Conservation (phyloP, 1,140 invertebrate species). For the Melitaea cinxia region DNA sequence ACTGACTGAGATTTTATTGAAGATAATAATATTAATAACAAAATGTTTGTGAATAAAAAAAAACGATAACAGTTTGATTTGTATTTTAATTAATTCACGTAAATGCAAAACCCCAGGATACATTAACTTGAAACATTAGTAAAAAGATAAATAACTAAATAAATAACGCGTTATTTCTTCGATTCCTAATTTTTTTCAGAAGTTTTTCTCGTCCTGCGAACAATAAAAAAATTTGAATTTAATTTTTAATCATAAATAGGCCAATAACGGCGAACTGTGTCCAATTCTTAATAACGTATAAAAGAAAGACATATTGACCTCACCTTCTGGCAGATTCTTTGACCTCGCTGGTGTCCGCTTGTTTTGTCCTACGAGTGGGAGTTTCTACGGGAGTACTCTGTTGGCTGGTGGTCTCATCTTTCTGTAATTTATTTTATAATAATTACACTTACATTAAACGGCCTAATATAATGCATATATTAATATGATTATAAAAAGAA, state of each 20-base stretch:
- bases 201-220: slow-evolving; percentile 40
- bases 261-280: no score
- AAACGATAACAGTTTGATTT: slow-evolving; percentile 32
- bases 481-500: no score
- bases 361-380: slow-evolving; percentile 15
- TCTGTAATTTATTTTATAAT: slow-evolving; percentile 26
- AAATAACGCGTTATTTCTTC: slow-evolving; percentile 27
- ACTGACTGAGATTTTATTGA: slow-evolving; percentile 8
- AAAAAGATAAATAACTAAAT: slow-evolving; percentile 26
- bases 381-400: slow-evolving; percentile 23
- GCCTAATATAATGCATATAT: no score
- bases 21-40: slow-evolving; percentile 9
- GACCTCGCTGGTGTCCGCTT: slow-evolving; percentile 40
- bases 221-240: slow-evolving; percentile 15
- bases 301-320: neutral
- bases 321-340: slow-evolving; percentile 8
- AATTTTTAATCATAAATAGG: neutral
- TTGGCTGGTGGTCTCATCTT: slow-evolving; percentile 39
- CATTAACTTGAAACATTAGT: slow-evolving; percentile 32
- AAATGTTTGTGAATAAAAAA: slow-evolving; percentile 20
- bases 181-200: slow-evolving; percentile 35
- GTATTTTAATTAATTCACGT: slow-evolving; percentile 31
- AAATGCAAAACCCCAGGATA: slow-evolving; percentile 37
- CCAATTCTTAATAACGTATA: neutral
- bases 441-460: no score